Conservation (phyloP, 2,888 invertebrate species). For the Taphrorychus bicolor region DNA sequence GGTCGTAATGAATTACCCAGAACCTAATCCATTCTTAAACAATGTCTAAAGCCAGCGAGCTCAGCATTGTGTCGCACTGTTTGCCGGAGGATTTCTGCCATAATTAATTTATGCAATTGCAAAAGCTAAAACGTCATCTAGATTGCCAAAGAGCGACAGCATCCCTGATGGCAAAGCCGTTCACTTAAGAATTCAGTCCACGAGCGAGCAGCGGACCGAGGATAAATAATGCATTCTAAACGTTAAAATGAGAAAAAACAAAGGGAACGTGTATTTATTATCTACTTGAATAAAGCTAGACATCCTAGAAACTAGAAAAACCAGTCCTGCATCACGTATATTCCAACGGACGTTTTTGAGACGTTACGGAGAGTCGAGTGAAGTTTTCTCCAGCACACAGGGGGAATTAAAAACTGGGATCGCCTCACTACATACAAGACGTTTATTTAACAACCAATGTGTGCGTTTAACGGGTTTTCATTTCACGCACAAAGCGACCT, state of each 20-base stretch:
- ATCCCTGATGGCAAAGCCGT: conserved; percentile 4
- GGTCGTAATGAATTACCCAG: background rate
- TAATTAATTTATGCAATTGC: background rate
- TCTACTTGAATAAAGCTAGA: conserved; percentile 27
- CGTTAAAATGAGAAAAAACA: conserved; percentile 26
- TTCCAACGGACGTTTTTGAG: background rate
- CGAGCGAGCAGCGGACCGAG: conserved; percentile 15
- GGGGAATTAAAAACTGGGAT: conserved; percentile 9
- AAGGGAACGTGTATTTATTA: conserved; percentile 36
- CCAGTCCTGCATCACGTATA: conserved; percentile 19
- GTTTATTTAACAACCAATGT: conserved; percentile 19
- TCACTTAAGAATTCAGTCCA: conserved; percentile 23
- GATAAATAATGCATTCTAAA: conserved; percentile 31
- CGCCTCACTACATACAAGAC: background rate
- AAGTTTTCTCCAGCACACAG: background rate
- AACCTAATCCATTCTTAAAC: background rate
- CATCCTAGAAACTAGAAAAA: conserved; percentile 37
- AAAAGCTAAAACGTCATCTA: background rate
- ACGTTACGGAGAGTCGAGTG: background rate
- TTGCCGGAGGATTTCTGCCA: background rate
- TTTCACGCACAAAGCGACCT: conserved; percentile 14
- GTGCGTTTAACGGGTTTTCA: conserved; percentile 15
- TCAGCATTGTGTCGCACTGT: background rate
- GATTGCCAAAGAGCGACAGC: conserved; percentile 7
- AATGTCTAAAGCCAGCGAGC: background rate